These are phyloP conservation scores for Halesus radiatus DNA, from an alignment of 1,140 invertebrate genomes.

Conservation along the genomic window DNA sequence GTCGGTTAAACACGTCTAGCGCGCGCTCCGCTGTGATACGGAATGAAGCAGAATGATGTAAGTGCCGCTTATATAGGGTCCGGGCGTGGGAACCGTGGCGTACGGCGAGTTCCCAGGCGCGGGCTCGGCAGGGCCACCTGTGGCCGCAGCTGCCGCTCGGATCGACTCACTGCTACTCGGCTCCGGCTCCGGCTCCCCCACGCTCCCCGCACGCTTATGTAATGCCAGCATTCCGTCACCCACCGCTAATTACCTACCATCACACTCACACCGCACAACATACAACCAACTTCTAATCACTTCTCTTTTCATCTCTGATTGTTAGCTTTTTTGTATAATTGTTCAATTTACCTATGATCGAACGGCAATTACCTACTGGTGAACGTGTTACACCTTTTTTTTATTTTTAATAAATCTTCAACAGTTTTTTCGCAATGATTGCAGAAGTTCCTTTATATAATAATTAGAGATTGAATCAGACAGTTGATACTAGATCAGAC, in stretches of 20 bases:
- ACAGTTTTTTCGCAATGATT: no score
- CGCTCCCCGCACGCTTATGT: conserved; percentile 45
- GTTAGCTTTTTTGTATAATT: not conserved
- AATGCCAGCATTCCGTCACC: conserved; percentile 43
- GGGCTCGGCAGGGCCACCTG: conserved; percentile 68
- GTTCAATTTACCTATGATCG: not conserved
- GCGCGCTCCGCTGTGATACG: conserved; percentile 65
- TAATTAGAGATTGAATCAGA: no score
- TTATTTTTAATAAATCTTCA: no score
- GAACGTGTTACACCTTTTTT: no score
- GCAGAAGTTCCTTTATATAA: no score
- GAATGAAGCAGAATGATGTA: conserved; percentile 67
- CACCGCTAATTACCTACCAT: conserved; percentile 36
- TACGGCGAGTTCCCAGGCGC: conserved; percentile 68
- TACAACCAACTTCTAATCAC: not conserved
- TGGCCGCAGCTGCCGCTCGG: conserved; percentile 66
- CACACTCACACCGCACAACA: not conserved
- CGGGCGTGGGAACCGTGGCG: conserved; percentile 69
- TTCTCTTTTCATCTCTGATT: conserved; percentile 15
- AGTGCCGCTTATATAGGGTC: conserved; percentile 71
- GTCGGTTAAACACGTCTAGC: conserved; percentile 59
- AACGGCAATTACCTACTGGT: not conserved
- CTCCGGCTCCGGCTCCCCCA: conserved; percentile 46
- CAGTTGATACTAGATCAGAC: no score
- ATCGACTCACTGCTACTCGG: conserved; percentile 60